A percentile compares a stretch with the other conserved stretches of the same genome.
These are phyloP conservation scores for Conomelus anceps DNA, from an alignment of 2,888 invertebrate genomes.

Conservation along the genomic window DNA sequence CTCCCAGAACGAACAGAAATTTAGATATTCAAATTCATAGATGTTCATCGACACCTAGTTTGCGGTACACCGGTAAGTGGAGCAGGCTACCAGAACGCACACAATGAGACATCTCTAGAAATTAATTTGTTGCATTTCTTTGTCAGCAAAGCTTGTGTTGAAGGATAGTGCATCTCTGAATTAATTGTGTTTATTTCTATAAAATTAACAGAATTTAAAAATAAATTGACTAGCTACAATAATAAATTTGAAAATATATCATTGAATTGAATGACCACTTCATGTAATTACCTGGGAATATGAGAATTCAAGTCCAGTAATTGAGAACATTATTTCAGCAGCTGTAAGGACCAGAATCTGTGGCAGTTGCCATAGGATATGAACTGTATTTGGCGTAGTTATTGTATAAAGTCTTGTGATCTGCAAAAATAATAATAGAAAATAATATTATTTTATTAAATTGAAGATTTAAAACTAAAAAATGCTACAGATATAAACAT, in stretches of 20 bases:
- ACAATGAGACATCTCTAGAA: too few relatives aligned
- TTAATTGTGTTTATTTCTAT: too few relatives aligned
- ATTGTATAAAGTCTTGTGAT: conserved; percentile 39
- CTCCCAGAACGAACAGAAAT: too few relatives aligned
- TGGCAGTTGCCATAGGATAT: conserved; percentile 80
- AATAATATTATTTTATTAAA: too few relatives aligned
- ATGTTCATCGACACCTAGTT: too few relatives aligned
- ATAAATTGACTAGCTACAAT: not conserved
- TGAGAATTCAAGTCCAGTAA: conserved; percentile 92
- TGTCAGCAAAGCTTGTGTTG: too few relatives aligned
- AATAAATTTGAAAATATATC: not conserved
- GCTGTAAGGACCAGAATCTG: conserved; percentile 89
- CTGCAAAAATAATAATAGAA: not conserved
- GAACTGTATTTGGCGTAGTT: conserved; percentile 64
- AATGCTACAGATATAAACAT: not conserved
- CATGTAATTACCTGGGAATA: conserved; percentile 75
- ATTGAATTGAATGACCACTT: not conserved
- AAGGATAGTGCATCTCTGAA: too few relatives aligned
- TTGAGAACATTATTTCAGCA: conserved; percentile 92
- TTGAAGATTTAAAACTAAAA: not conserved
- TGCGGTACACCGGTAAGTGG: too few relatives aligned
- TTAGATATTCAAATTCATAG: too few relatives aligned
- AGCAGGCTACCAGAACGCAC: too few relatives aligned
- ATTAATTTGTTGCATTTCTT: too few relatives aligned
- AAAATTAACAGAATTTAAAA: too few relatives aligned